Evolutionary conservation across 1,140 invertebrate species (phyloP).

Genomic region (Heterodera carotae): DNA sequence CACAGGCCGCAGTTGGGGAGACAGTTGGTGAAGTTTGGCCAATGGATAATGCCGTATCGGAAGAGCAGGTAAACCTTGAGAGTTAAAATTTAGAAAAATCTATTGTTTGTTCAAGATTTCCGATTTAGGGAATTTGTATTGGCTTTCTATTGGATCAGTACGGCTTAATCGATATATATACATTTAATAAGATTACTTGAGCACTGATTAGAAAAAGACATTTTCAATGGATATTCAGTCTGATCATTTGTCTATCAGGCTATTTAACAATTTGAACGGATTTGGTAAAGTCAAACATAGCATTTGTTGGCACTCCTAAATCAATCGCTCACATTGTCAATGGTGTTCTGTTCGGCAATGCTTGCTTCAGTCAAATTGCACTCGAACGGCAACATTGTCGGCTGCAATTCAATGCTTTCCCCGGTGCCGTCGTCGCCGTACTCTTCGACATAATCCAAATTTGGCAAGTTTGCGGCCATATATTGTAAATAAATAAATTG

Average conservation of each 20-base stretch:
- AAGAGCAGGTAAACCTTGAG: constrained; percentile 44
- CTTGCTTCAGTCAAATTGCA: constrained; percentile 9
- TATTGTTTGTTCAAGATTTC: no score
- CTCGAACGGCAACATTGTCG: constrained; percentile 21
- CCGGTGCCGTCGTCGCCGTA: constrained; percentile 12
- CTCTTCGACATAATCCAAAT: constrained; percentile 32
- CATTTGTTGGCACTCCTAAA: background rate
- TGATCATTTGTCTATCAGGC: no score
- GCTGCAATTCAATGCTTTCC: constrained; percentile 14
- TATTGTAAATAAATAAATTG: background rate
- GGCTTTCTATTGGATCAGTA: no score
- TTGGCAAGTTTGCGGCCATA: background rate
- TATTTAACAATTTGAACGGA: no score
- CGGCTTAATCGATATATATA: no score
- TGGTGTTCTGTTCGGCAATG: constrained; percentile 13
- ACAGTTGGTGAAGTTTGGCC: constrained; percentile 55
- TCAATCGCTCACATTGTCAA: constrained; percentile 23
- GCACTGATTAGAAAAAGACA: background rate
- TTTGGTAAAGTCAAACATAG: no score
- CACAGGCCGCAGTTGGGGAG: constrained; percentile 48
- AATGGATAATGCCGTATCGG: constrained; percentile 41
- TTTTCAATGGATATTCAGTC: no score
- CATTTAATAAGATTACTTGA: no score
- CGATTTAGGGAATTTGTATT: no score
- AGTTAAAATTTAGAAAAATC: background rate